Percentiles rank a stretch among this genome's conserved stretches.
These are phyloP conservation scores for Sebastes umbrosus DNA, from an alignment of 2,797 vertebrate genomes.

Conservation along the genomic window DNA sequence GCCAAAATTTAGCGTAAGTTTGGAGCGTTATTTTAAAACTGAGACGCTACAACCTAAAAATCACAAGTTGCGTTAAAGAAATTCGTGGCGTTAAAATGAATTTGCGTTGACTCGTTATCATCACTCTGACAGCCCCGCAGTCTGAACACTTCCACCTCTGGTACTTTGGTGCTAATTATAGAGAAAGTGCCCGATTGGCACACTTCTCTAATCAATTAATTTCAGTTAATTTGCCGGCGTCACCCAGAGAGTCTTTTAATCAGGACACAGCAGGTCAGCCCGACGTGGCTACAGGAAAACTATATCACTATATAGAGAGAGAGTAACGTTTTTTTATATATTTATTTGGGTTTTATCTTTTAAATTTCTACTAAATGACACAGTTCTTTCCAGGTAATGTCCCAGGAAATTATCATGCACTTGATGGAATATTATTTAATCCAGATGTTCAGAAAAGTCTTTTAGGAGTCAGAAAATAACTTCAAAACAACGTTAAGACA, in stretches of 20 bases:
- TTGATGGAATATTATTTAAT: not conserved
- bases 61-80: too few relatives aligned
- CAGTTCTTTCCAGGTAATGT: not conserved
- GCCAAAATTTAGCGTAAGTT: too few relatives aligned
- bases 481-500: not conserved
- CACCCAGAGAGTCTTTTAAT: slow-evolving; percentile 1
- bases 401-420: not conserved
- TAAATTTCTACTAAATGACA: not conserved
- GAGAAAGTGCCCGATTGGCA: not conserved
- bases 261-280: not conserved
- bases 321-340: too few relatives aligned
- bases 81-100: too few relatives aligned
- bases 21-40: too few relatives aligned
- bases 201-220: not conserved
- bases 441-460: not conserved
- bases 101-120: too few relatives aligned
- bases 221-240: not conserved
- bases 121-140: too few relatives aligned
- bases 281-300: not conserved
- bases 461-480: not conserved
- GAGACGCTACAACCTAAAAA: too few relatives aligned
- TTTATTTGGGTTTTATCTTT: not conserved
- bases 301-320: not conserved
- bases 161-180: not conserved
- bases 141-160: not conserved